Conservation (phyloP, 1,140 invertebrate species). For the Lamellibrachia luymesi region DNA sequence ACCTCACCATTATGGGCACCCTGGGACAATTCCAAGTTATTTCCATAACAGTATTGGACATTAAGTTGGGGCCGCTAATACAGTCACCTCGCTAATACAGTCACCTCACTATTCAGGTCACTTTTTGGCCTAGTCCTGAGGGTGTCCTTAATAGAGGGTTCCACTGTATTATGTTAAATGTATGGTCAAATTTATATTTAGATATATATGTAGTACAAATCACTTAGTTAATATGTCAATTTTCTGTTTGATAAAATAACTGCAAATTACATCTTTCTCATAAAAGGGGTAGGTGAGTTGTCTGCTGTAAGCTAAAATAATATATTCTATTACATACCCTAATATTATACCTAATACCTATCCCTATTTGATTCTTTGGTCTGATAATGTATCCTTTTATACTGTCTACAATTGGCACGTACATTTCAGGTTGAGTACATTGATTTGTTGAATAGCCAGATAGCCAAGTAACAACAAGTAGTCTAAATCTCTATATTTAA, state of each 20-base stretch:
- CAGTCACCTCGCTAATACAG: too few species aligned
- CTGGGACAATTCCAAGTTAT: too few species aligned
- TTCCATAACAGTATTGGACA: too few species aligned
- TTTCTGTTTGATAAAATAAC: conserved; percentile 4
- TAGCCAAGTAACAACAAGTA: background rate
- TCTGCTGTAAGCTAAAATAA: too few species aligned
- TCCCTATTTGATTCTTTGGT: background rate
- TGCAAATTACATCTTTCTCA: background rate
- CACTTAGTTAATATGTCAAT: conserved; percentile 18
- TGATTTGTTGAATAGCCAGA: background rate
- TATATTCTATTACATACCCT: too few species aligned
- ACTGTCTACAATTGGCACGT: background rate
- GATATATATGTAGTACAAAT: too few species aligned
- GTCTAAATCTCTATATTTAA: background rate
- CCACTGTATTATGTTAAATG: too few species aligned
- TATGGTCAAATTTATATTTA: too few species aligned
- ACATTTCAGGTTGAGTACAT: background rate
- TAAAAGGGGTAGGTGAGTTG: background rate
- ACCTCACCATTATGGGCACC: too few species aligned
- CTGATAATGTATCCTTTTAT: too few species aligned
- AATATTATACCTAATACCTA: background rate
- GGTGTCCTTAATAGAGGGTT: too few species aligned
- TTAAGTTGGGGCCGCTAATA: too few species aligned
- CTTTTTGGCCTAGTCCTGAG: background rate
- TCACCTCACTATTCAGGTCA: background rate